A percentile compares a stretch with the other conserved stretches of the same genome.
These are phyloP conservation scores for Gorsachius magnificus DNA, from an alignment of 2,797 vertebrate genomes.

Conservation along the genomic window DNA sequence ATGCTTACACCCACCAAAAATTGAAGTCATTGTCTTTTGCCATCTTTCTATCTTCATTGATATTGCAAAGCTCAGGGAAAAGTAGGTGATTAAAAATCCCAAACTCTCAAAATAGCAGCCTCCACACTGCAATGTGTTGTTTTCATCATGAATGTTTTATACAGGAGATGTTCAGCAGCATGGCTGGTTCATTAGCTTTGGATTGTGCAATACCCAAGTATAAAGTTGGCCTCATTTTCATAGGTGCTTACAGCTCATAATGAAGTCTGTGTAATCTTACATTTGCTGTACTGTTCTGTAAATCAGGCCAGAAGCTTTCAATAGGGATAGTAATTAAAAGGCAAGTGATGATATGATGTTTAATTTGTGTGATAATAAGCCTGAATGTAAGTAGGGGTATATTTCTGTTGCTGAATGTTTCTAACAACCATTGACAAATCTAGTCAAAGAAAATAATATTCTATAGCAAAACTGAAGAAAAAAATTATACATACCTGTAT, in stretches of 20 bases:
- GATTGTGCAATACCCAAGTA: not conserved
- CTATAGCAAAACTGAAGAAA: not conserved
- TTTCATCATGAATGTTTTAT: slow-evolving; percentile 29
- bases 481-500: not conserved
- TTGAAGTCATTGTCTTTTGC: not conserved
- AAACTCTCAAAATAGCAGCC: not conserved
- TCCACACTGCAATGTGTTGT: not conserved
- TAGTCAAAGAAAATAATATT: not conserved
- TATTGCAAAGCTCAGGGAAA: not conserved
- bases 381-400: not conserved
- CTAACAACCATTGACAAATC: not conserved
- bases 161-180: not conserved
- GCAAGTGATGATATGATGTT: not conserved
- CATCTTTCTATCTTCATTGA: not conserved
- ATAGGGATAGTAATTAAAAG: not conserved
- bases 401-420: not conserved
- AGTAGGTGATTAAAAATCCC: not conserved
- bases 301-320: not conserved
- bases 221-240: slow-evolving; percentile 26
- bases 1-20: not conserved
- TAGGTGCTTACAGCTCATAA: slow-evolving; percentile 10
- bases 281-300: not conserved
- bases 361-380: not conserved
- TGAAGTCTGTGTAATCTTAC: not conserved
- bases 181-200: slow-evolving; percentile 8